These are phyloP conservation scores for Phenganax marumi DNA, from an alignment of 92 coral and sea anemone genomes.

Conservation along the genomic window DNA sequence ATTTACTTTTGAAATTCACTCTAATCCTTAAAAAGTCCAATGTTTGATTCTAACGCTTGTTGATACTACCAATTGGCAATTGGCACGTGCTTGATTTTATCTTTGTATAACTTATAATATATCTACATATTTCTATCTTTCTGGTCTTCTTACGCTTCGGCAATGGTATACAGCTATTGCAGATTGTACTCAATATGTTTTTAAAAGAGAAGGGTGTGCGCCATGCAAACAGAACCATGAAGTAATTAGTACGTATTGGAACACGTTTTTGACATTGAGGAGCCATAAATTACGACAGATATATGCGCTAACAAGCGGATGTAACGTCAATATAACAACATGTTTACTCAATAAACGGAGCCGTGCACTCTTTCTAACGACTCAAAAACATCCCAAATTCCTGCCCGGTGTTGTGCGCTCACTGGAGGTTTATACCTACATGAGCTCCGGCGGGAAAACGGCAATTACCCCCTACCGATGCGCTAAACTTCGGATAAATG, in stretches of 20 bases:
- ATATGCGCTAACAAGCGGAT: conserved; percentile 4
- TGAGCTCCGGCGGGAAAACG: neutral
- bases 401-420: neutral
- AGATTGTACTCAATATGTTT: neutral
- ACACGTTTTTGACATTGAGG: conserved; percentile 3
- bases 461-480: conserved; percentile 22
- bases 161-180: neutral
- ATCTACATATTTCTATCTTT: too few species aligned
- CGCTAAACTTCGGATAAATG: neutral
- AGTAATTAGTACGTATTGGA: neutral
- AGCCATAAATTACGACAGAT: conserved; percentile 18
- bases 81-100: too few species aligned
- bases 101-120: too few species aligned
- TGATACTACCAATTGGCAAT: neutral
- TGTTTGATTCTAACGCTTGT: neutral
- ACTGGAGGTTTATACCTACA: neutral
- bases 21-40: neutral
- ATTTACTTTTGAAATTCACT: neutral
- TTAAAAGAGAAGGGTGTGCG: neutral
- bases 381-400: neutral
- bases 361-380: neutral
- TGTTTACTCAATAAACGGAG: conserved; percentile 1
- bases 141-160: neutral
- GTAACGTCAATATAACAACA: neutral
- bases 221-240: neutral